A percentile compares a stretch with the other conserved stretches of the same genome.
Conservation (phyloP, 2,113 vertebrate genomes). For the Stictonetta naevosa region DNA sequence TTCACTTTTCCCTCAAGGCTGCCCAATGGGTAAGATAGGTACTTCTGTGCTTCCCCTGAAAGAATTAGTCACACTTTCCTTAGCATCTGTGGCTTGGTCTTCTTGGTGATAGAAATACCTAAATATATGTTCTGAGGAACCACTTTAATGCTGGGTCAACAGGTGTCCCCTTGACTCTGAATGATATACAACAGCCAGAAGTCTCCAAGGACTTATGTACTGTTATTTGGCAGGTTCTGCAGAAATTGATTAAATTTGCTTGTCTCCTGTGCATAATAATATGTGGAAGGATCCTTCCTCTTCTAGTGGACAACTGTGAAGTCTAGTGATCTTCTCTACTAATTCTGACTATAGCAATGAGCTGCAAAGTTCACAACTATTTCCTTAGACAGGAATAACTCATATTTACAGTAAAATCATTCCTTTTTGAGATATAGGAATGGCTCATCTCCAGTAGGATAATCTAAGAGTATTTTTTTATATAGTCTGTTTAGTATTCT, state of each 20-base stretch:
- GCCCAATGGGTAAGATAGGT: neutral
- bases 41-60: no score
- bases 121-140: neutral
- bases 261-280: neutral
- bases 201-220: neutral
- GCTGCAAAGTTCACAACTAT: neutral
- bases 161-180: neutral
- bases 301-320: neutral
- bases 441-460: neutral
- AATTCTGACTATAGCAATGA: neutral
- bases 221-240: neutral
- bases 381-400: neutral
- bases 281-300: neutral
- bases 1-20: neutral
- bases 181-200: neutral
- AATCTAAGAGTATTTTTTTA: neutral
- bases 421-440: neutral
- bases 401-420: neutral
- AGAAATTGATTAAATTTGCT: neutral
- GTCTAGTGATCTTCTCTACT: neutral
- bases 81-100: neutral
- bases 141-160: neutral
- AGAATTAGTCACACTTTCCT: neutral
- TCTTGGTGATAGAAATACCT: neutral
- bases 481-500: neutral